Evolutionary conservation across 92 coral and sea anemone species (phyloP).

Genomic region (Actinostola sp.): DNA sequence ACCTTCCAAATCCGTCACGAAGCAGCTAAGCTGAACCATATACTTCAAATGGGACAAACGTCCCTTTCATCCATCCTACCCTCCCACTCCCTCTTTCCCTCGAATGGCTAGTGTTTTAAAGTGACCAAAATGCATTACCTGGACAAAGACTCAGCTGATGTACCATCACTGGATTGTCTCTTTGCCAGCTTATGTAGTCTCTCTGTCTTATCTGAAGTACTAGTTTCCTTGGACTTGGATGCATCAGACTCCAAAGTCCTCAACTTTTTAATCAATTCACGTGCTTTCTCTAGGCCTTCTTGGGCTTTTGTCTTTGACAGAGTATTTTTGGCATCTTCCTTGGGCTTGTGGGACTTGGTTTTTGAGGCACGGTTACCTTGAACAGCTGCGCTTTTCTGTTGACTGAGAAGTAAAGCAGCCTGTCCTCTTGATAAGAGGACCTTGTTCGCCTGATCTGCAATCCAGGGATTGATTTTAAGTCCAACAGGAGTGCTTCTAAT

Average conservation of each 20-base stretch:
- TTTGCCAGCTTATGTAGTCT: slow-evolving; percentile 73
- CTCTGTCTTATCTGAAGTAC: slow-evolving; percentile 43
- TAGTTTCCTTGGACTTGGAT: slow-evolving; percentile 37
- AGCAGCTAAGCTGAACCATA: no score
- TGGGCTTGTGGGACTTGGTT: slow-evolving; percentile 15
- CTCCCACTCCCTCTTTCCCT: no score
- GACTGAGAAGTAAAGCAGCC: slow-evolving; percentile 67
- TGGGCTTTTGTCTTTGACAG: slow-evolving; percentile 52
- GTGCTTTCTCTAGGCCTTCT: slow-evolving; percentile 78
- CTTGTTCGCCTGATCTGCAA: slow-evolving; percentile 88
- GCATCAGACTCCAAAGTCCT: slow-evolving; percentile 69
- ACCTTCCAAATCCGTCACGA: no score
- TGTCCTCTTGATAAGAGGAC: slow-evolving; percentile 84
- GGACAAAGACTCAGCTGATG: neutral
- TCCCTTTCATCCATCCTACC: no score
- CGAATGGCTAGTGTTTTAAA: no score
- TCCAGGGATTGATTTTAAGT: slow-evolving; percentile 87
- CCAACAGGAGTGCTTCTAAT: slow-evolving; percentile 60
- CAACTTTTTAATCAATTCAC: slow-evolving; percentile 75
- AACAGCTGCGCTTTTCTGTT: slow-evolving; percentile 39
- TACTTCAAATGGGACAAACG: no score
- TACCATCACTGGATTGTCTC: slow-evolving; percentile 10
- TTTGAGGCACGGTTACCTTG: neutral
- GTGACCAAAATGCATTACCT: slow-evolving; percentile 13
- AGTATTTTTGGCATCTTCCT: slow-evolving; percentile 32